Evolutionary conservation across 1,140 invertebrate species (phyloP).

Genomic region (Coenobita brevimanus): DNA sequence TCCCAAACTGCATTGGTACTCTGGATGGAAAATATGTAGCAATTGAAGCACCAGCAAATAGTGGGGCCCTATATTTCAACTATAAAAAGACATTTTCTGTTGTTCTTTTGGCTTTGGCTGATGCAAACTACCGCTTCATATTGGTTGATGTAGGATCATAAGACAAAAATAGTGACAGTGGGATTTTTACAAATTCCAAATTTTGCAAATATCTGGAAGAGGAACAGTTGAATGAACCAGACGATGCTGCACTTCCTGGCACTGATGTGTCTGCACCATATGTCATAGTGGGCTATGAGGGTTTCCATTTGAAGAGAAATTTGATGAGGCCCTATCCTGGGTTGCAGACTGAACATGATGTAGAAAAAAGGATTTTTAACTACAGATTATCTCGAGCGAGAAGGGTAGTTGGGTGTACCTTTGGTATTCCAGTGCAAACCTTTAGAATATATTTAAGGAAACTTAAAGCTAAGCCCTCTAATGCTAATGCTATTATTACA

Average conservation of each 20-base stretch:
- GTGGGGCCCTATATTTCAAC: too few species aligned
- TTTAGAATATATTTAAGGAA: conserved; percentile 49
- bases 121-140: conserved; percentile 9
- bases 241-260: conserved; percentile 7
- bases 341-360: background rate
- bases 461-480: too few species aligned
- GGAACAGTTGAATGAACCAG: background rate
- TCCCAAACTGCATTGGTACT: too few species aligned
- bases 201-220: too few species aligned
- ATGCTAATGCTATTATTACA: too few species aligned
- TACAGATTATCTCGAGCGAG: background rate
- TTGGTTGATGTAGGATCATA: conserved; percentile 9
- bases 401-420: conserved; percentile 34
- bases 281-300: conserved; percentile 24
- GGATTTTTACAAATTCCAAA: background rate
- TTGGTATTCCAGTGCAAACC: conserved; percentile 24
- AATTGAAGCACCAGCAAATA: conserved; percentile 70
- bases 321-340: too few species aligned
- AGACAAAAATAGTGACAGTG: background rate
- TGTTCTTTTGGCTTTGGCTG: conserved; percentile 7
- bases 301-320: conserved; percentile 24
- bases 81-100: conserved; percentile 47
- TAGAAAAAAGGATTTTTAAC: conserved; percentile 11
- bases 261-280: conserved; percentile 1
- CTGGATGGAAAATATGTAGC: conserved; percentile 74